Evolutionary conservation across 2,113 vertebrate species (phyloP), one percentile per base, ranked within the genome.

Genomic region (Crotalus tigris): DNA sequence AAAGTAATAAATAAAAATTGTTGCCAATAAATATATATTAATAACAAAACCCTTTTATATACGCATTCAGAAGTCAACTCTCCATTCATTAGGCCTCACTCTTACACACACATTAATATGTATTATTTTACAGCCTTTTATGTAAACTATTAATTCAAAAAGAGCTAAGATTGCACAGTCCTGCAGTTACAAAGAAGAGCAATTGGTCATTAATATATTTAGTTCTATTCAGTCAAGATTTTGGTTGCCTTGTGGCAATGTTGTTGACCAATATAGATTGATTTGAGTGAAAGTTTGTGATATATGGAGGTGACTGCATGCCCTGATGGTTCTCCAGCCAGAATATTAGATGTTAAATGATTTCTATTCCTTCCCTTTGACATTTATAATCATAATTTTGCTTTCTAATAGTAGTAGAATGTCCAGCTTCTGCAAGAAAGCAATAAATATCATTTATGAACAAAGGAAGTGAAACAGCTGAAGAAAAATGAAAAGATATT

Each of bases 361-460:
- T 93, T 95, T 93, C 33, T n/a, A 29, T 94, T 23, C 4, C 15
- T 75, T 95, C 87, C 51, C 89, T 94, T 93, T 94, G 61, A 93
- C 59, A 92, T 57, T 92, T 86, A 54, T 46, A 93, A 90, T 92
- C 0, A 53, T 81, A 92, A 93, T 93, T 94, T 8, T 93, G 15
- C 5, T 51, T 90, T 91, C 91, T 57, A 93, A 91, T 88, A 91
- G 13, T 51, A 91, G 12, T 1, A 86, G 86, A 92, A 93, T 91
- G 29, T 92, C 33, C 87, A 92, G 12, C 13, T 94, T 12, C 39
- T 61, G 9, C 91, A 61, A 0, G 69, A 57, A 92, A n/a, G 13
- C 94, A 81, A 93, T 92, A 85, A 93, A 93, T 44, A 13, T 12
- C 51, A 90, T 33, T 88, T 93, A 91, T 54, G 81, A 94, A 91